Conservation (phyloP, 1,140 invertebrate species). For the Popillia japonica region DNA sequence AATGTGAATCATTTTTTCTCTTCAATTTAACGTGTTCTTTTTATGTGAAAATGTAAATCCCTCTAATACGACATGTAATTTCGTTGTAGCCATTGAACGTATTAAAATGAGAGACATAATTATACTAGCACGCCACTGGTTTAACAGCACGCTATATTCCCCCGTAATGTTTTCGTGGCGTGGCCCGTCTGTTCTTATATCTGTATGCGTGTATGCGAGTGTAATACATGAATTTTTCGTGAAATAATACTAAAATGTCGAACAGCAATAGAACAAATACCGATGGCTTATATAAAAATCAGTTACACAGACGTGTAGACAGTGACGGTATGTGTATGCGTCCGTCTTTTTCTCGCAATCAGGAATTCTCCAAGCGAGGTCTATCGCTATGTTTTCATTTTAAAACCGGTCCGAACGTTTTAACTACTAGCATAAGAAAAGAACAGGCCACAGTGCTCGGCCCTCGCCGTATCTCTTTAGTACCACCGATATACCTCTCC, state of each 20-base stretch:
- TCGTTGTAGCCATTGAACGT: constrained; percentile 26
- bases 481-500: constrained; percentile 19
- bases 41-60: neutral
- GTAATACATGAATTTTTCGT: constrained; percentile 27
- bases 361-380: constrained; percentile 14
- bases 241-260: constrained; percentile 26
- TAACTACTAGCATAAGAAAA: neutral
- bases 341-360: constrained; percentile 4
- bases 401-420: constrained; percentile 24
- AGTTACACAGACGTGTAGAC: constrained; percentile 21
- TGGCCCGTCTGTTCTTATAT: neutral
- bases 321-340: neutral
- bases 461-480: neutral
- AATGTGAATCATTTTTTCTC: neutral
- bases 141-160: neutral
- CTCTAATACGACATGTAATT: constrained; percentile 14
- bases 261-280: constrained; percentile 31
- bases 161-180: neutral
- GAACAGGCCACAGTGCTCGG: neutral
- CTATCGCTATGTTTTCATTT: constrained; percentile 31
- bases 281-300: constrained; percentile 29
- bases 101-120: constrained; percentile 15
- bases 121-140: constrained; percentile 9
- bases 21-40: constrained; percentile 1
- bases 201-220: neutral